Base-by-base conservation (phyloP, 2,113 vertebrate species). In the Mastomys natalensis region DNA sequence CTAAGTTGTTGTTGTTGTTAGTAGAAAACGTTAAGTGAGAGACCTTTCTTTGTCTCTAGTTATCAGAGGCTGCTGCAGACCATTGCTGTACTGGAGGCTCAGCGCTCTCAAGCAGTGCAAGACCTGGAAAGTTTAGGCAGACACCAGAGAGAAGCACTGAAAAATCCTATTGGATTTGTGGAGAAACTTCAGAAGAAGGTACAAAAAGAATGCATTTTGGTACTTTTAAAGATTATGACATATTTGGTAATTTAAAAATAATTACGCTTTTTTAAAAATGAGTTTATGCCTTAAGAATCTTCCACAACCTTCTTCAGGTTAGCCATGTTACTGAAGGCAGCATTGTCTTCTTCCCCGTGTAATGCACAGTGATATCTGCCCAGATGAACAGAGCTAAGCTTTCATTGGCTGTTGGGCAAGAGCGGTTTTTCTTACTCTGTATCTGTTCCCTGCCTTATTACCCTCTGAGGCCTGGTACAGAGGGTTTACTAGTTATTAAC, bases 21-120 rank as follows among this genome's bases (percentile, higher is more conserved):
- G 77, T 96, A 96, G 97, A 95, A 96, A 95, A 91, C 82, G 97
- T 85, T 97, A 98, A 74, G 98, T 98, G 98, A 99, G 98, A 45
- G 98, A 10, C 97, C 97, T 98, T 91, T 98, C 97, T 98, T 98
- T 98, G 80, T 98, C 97, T 98, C 98, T 98, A 99, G 99, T 99
- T 99, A 99, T 98, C 99, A 99, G 99, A 99, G 99, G 98, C 99
- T 99, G 97, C 99, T 99, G 98, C 99, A 99, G 99, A 99, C 99
- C 96, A 99, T 99, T 96, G 99, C 99, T 62, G 99, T 99, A 64
- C 99, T 99, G 10, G 99, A 99, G 98, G 99, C 99, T 97, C 99
- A 99, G 97, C 99, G 99, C 87, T 99, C 99, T 77, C 99, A 99
- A 99, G 99, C 99, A 98, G 99, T 99, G 97, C 99, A 99, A 98